Conservation (phyloP, 30 jellyfish, hydroid and myxozoan genomes). For the Pelagia noctiluca region DNA sequence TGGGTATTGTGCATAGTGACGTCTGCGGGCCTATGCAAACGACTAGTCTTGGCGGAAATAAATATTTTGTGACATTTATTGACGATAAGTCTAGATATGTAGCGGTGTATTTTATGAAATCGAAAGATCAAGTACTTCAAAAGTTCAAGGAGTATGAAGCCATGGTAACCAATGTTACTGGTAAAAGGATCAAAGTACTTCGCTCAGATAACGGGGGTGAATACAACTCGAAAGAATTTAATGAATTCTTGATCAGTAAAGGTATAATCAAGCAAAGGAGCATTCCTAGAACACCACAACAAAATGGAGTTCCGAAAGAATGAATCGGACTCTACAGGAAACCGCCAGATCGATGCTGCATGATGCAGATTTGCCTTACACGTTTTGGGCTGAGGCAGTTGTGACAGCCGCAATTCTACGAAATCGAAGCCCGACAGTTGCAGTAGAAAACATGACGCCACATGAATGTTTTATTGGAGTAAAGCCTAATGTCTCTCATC, state of each 20-base stretch:
- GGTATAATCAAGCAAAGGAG: background rate
- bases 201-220: slow-evolving; percentile 27
- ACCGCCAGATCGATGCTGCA: slow-evolving; percentile 41
- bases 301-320: slow-evolving; percentile 17
- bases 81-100: slow-evolving; percentile 17
- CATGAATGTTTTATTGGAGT: slow-evolving; percentile 54
- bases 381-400: slow-evolving; percentile 69
- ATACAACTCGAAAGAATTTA: slow-evolving; percentile 6
- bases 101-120: background rate
- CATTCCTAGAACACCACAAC: slow-evolving; percentile 17
- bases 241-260: background rate
- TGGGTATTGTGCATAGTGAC: slow-evolving; percentile 21
- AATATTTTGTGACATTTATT: slow-evolving; percentile 33
- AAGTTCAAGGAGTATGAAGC: slow-evolving; percentile 6
- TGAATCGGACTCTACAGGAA: slow-evolving; percentile 20
- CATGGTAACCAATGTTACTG: background rate
- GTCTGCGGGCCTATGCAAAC: slow-evolving; percentile 43
- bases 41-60: slow-evolving; percentile 21
- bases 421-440: slow-evolving; percentile 51
- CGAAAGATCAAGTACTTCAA: background rate
- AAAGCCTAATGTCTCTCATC: slow-evolving; percentile 45
- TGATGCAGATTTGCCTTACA: slow-evolving; percentile 29
- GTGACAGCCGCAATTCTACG: slow-evolving; percentile 36
- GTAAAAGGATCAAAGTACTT: background rate
- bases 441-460: slow-evolving; percentile 38